phyloP scores from a whole-genome alignment of 92 coral and sea anemone species.

The Parazoanthus atlanticus region DNA sequence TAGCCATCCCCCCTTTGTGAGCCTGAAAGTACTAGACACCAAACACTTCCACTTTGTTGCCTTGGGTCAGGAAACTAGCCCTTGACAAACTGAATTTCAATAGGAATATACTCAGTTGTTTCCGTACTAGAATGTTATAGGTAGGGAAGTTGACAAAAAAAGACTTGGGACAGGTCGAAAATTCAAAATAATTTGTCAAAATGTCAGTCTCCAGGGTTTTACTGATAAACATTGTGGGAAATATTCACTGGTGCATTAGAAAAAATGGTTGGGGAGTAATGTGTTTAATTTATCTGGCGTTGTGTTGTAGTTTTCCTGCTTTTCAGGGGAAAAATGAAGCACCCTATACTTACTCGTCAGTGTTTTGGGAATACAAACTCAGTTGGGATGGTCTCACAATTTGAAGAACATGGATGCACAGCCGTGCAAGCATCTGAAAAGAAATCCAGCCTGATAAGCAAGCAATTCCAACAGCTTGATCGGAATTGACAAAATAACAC shows the following conservation, averaged over 20 bases:
- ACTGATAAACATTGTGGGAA: too few relatives aligned
- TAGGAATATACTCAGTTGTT: neutral
- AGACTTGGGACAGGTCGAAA: neutral
- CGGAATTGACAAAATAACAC: neutral
- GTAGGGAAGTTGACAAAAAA: neutral
- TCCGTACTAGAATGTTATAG: neutral
- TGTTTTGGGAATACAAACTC: constrained; percentile 54
- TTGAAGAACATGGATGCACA: constrained; percentile 94
- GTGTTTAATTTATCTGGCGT: neutral
- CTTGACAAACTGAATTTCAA: too few relatives aligned
- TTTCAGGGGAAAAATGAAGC: neutral
- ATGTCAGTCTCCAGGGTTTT: neutral
- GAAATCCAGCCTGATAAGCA: neutral
- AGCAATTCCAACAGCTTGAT: neutral
- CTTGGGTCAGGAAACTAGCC: too few relatives aligned
- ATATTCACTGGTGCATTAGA: neutral
- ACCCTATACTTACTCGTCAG: constrained; percentile 78
- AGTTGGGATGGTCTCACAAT: constrained; percentile 79
- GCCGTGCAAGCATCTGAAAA: constrained; percentile 90
- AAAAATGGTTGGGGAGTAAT: neutral
- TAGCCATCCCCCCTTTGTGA: too few relatives aligned
- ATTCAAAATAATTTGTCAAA: too few relatives aligned
- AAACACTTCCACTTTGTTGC: too few relatives aligned
- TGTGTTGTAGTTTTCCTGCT: neutral
- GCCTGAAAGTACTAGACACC: too few relatives aligned